Evolutionary conservation across 2,797 vertebrate species (phyloP).

Genomic region (Neopelma chrysocephalum): DNA sequence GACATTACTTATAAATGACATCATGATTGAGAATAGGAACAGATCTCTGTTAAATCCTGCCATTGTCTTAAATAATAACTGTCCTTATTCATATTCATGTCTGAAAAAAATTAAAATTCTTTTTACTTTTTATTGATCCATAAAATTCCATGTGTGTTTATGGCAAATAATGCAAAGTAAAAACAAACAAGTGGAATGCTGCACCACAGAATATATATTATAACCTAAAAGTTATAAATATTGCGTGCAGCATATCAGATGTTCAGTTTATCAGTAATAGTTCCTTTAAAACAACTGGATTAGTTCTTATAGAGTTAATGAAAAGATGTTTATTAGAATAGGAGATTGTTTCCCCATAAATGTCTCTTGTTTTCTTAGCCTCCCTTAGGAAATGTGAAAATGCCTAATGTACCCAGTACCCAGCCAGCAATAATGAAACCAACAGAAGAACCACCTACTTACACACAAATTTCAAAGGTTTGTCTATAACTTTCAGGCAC

Average conservation of each 20-base stretch:
- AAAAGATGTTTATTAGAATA: not conserved
- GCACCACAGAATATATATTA: not conserved
- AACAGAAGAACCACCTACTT: slow-evolving; percentile 90
- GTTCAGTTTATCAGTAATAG: not conserved
- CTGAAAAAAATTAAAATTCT: not conserved
- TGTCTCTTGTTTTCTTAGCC: slow-evolving; percentile 72
- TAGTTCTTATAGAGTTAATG: not conserved
- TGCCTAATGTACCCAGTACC: slow-evolving; percentile 81
- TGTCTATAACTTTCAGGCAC: slow-evolving; percentile 65
- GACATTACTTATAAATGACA: not conserved
- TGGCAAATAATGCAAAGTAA: not conserved
- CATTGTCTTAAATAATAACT: not conserved
- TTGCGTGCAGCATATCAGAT: not conserved
- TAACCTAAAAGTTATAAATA: not conserved
- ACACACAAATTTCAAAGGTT: slow-evolving; percentile 85
- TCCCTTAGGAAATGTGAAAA: slow-evolving; percentile 80
- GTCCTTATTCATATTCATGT: not conserved
- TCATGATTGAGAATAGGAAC: not conserved
- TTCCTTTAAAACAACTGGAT: not conserved
- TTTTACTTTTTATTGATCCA: not conserved
- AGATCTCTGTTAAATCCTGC: not conserved
- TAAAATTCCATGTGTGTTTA: not conserved
- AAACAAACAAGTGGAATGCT: not conserved
- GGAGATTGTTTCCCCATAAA: not conserved
- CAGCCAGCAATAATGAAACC: slow-evolving; percentile 98